Evolutionary conservation across 2,888 invertebrate species (phyloP).

Genomic region (Mesoligia furuncula): DNA sequence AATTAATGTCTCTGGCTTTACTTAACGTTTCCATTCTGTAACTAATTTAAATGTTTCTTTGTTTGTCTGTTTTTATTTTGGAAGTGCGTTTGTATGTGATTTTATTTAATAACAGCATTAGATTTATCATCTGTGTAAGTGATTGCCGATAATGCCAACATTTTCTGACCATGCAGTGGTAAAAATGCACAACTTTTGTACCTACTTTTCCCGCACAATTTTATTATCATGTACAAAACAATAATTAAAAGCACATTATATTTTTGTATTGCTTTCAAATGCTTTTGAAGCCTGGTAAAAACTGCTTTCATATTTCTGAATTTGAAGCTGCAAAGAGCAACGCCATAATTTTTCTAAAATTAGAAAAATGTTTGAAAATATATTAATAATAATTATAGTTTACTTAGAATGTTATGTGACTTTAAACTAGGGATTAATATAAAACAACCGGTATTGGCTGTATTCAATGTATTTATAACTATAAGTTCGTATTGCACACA

Average conservation of each 20-base stretch:
- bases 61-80: slow-evolving; percentile 1
- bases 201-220: slow-evolving; percentile 8
- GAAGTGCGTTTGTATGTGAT: slow-evolving; percentile 18
- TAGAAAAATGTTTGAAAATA: background rate
- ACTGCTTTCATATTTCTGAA: background rate
- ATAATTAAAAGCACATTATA: background rate
- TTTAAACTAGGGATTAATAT: background rate
- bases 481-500: slow-evolving; percentile 31
- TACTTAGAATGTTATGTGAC: slow-evolving; percentile 1
- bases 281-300: background rate
- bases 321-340: background rate
- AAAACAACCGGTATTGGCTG: slow-evolving; percentile 32
- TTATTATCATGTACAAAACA: background rate
- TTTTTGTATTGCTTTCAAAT: background rate
- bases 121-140: slow-evolving; percentile 1
- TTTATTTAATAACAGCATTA: slow-evolving; percentile 31
- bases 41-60: background rate
- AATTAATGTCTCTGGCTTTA: background rate
- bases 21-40: background rate
- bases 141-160: slow-evolving; percentile 6
- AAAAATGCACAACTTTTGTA: slow-evolving; percentile 11
- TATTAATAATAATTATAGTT: background rate
- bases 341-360: background rate
- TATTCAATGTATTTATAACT: slow-evolving; percentile 56
- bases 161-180: background rate